Percentiles rank a stretch among this genome's conserved stretches.
Conservation (phyloP, 2,888 invertebrate species). For the Matsumyia berberina region DNA sequence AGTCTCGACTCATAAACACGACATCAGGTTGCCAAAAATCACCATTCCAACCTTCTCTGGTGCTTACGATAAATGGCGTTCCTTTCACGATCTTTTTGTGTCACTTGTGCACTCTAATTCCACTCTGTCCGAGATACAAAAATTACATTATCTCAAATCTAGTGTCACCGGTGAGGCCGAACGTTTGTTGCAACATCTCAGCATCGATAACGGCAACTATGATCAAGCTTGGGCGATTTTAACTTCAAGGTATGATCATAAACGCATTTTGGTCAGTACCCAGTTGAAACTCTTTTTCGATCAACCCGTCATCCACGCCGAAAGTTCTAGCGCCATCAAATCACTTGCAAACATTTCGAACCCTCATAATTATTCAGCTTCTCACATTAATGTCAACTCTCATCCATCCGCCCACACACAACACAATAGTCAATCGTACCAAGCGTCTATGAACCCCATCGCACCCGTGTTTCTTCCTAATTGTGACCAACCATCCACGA, state of each 20-base stretch:
- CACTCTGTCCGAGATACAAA: neutral
- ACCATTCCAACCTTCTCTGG: constrained; percentile 6
- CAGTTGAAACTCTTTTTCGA: constrained; percentile 23
- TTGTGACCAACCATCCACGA: neutral
- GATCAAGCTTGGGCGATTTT: constrained; percentile 24
- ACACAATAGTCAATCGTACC: no score
- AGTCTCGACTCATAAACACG: no score
- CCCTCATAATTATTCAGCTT: no score
- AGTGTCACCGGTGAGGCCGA: constrained; percentile 4
- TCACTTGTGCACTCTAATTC: constrained; percentile 16
- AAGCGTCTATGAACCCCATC: neutral
- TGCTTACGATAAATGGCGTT: constrained; percentile 23
- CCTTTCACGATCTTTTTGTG: constrained; percentile 17
- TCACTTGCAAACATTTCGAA: no score
- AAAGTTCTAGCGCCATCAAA: constrained; percentile 17
- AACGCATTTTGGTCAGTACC: constrained; percentile 24
- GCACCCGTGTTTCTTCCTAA: neutral
- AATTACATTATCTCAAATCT: constrained; percentile 21
- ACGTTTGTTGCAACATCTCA: constrained; percentile 3
- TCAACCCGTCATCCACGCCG: constrained; percentile 3
- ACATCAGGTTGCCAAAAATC: no score
- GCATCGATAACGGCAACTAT: constrained; percentile 24
- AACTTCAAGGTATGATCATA: constrained; percentile 34
- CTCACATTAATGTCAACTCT: no score
- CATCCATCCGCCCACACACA: no score